Conservation (phyloP, 2,113 vertebrate genomes). For the Pelecanoides urinatrix region DNA sequence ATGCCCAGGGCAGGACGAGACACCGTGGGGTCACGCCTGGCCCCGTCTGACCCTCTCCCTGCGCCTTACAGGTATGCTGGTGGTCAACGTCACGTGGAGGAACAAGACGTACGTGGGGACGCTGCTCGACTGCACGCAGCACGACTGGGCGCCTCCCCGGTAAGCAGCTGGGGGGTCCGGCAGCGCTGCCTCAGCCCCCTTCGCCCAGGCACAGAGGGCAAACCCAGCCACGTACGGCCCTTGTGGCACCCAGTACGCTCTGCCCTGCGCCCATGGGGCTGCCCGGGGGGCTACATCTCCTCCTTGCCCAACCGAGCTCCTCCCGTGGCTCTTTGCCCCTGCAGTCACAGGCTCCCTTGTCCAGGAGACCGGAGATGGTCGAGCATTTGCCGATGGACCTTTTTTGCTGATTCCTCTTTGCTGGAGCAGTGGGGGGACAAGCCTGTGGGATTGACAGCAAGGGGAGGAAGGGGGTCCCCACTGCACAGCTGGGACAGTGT, state of each 20-base stretch:
- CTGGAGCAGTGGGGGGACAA: fast-evolving
- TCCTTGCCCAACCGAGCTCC: not conserved
- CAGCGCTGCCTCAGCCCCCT: not conserved
- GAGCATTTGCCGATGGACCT: not conserved
- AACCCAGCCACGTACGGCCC: fast-evolving
- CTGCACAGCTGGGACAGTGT: fast-evolving
- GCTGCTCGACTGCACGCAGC: constrained; percentile 93
- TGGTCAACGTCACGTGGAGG: constrained; percentile 98
- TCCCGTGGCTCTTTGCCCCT: not conserved
- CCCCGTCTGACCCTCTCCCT: not conserved
- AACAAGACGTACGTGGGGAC: constrained; percentile 99
- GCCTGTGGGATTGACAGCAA: fast-evolving
- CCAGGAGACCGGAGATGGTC: not conserved
- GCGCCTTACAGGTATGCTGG: constrained; percentile 88
- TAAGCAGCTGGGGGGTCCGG: constrained; percentile 27
- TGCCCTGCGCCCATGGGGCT: not conserved
- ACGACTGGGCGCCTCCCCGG: constrained; percentile 98
- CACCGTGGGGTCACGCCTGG: fast-evolving
- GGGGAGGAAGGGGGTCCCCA: not conserved
- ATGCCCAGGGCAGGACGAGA: not conserved
- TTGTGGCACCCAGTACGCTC: fast-evolving
- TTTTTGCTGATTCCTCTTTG: not conserved
- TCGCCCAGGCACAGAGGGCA: not conserved
- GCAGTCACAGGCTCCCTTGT: fast-evolving
- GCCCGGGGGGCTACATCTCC: not conserved